Conservation (phyloP, 2,797 vertebrate species). For the Fundulus diaphanus region DNA sequence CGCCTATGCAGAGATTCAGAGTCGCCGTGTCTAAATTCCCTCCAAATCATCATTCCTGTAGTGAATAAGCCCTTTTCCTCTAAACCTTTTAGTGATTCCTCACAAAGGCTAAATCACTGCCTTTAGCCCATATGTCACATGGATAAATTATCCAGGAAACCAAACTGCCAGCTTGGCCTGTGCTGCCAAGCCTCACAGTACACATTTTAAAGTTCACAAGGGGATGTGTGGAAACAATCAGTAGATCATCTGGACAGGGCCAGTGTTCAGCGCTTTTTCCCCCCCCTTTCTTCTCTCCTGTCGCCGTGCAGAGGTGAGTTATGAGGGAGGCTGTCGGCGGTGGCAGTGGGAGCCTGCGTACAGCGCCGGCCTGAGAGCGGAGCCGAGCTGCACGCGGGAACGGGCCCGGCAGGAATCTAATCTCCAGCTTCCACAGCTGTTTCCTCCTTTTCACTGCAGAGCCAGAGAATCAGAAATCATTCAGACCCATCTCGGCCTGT, state of each 20-base stretch:
- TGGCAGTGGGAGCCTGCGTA: conserved; percentile 26
- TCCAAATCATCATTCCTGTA: conserved; percentile 1
- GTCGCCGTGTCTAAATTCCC: conserved; percentile 23
- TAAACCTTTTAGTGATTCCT: conserved; percentile 31
- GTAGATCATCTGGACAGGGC: conserved; percentile 44
- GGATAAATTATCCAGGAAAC: conserved; percentile 37
- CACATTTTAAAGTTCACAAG: conserved; percentile 14
- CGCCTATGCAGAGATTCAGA: conserved; percentile 26
- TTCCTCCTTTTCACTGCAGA: conserved; percentile 72
- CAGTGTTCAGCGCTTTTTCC: conserved; percentile 39
- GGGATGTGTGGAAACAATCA: conserved; percentile 46
- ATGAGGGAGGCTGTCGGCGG: conserved; percentile 39
- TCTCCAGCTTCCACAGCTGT: conserved; percentile 77
- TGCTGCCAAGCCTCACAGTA: conserved; percentile 31
- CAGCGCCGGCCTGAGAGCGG: conserved; percentile 16
- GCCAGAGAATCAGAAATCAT: conserved; percentile 51
- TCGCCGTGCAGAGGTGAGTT: conserved; percentile 40
- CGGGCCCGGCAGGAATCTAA: conserved; percentile 63
- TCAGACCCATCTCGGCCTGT: conserved; percentile 43
- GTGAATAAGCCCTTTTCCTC: conserved; percentile 1
- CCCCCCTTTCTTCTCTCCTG: no score
- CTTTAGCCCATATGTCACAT: conserved; percentile 29
- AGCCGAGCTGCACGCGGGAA: conserved; percentile 25
- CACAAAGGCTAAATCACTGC: conserved; percentile 37
- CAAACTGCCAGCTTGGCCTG: conserved; percentile 14